Evolutionary conservation across 2,888 invertebrate genomes (phyloP).

Genomic region (Tubulanus polymorphus): DNA sequence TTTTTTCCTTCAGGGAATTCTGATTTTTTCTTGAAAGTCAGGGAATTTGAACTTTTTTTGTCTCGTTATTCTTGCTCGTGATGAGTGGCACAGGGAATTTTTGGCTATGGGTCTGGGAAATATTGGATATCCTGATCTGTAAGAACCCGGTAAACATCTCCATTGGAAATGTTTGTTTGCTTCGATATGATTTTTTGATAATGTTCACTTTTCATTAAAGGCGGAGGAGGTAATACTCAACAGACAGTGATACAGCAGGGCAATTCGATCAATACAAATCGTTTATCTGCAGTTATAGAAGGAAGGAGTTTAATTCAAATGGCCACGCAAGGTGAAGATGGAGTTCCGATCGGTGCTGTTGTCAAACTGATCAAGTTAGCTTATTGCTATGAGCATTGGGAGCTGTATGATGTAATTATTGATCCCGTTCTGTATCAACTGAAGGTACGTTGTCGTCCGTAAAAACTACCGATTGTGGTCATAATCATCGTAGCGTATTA

Average conservation of each 20-base stretch:
- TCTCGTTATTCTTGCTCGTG: too few species aligned
- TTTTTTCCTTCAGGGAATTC: constrained; percentile 20
- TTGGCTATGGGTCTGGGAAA: too few species aligned
- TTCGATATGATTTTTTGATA: too few species aligned
- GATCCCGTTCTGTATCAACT: constrained; percentile 31
- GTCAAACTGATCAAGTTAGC: constrained; percentile 48
- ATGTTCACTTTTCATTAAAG: constrained; percentile 18
- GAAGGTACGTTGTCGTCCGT: constrained; percentile 27
- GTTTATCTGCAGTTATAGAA: constrained; percentile 31
- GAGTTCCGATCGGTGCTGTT: constrained; percentile 43
- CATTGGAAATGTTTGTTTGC: too few species aligned
- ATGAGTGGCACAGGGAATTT: too few species aligned
- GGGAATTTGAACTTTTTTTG: too few species aligned
- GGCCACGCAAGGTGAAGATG: constrained; percentile 46
- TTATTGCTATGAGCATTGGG: constrained; percentile 51
- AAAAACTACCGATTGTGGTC: too few species aligned
- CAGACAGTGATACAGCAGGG: constrained; percentile 27
- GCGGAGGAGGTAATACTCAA: constrained; percentile 37
- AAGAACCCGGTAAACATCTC: too few species aligned
- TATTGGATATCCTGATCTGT: too few species aligned
- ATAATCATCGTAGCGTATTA: not conserved
- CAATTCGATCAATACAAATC: constrained; percentile 26
- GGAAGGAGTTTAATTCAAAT: constrained; percentile 36
- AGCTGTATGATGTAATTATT: constrained; percentile 41
- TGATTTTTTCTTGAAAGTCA: constrained; percentile 22